phyloP scores from a whole-genome alignment of 2,113 vertebrate species.

The Melanerpes formicivorus region DNA sequence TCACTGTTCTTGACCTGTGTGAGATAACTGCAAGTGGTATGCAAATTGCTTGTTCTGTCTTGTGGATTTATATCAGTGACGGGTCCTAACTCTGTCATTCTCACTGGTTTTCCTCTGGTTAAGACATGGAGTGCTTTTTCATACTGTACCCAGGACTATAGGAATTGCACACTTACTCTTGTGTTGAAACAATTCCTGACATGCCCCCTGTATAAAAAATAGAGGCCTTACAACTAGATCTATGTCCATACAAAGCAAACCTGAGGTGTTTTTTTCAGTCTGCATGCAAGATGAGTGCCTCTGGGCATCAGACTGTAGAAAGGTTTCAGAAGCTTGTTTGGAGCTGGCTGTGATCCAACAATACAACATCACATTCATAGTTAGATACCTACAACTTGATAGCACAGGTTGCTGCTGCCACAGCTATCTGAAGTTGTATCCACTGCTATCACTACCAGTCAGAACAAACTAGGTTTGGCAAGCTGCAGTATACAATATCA shows the following conservation, averaged over 20 bases:
- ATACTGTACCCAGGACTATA: not conserved
- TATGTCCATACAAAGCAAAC: not conserved
- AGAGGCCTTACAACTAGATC: not conserved
- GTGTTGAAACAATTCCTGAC: not conserved
- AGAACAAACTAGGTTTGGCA: slow-evolving; percentile 17
- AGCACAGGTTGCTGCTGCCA: not conserved
- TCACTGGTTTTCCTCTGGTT: not conserved
- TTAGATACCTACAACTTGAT: not conserved
- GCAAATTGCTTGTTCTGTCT: not conserved
- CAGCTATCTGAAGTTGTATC: not conserved
- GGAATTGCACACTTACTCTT: not conserved
- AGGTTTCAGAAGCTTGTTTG: not conserved
- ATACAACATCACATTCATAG: not conserved
- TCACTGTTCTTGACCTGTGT: not conserved
- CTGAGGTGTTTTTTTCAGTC: not conserved
- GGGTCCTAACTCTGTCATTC: not conserved
- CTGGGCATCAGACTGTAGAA: not conserved
- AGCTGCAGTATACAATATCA: not conserved
- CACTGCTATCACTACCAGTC: not conserved
- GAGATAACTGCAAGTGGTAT: not conserved
- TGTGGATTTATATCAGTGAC: not conserved
- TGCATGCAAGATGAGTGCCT: not conserved
- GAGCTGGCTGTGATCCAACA: slow-evolving; percentile 24
- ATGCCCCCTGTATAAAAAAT: not conserved
- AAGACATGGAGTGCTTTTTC: not conserved